Evolutionary conservation across 2,888 invertebrate species (phyloP).

Genomic region (Theodoxus fluviatilis): DNA sequence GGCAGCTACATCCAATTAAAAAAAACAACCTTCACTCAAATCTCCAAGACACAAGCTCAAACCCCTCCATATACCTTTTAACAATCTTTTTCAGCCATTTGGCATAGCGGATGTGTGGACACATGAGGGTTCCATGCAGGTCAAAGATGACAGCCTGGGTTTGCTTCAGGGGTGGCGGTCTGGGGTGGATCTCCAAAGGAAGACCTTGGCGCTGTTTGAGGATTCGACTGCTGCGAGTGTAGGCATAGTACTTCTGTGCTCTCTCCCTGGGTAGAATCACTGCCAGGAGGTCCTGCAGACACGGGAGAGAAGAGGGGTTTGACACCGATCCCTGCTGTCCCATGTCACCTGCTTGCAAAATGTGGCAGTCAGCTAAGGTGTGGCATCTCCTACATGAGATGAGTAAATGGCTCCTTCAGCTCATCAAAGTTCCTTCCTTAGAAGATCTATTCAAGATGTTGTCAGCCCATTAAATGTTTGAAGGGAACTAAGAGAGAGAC

Average conservation of each 20-base stretch:
- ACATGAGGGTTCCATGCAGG: conserved; percentile 67
- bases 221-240: conserved; percentile 44
- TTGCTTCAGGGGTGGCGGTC: conserved; percentile 32
- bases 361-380: too few species aligned
- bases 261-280: conserved; percentile 52
- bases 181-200: too few species aligned
- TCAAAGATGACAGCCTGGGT: conserved; percentile 65
- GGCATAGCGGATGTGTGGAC: conserved; percentile 65
- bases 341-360: too few species aligned
- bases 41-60: background rate
- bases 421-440: too few species aligned
- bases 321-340: too few species aligned
- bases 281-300: conserved; percentile 57
- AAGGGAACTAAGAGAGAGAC: too few species aligned
- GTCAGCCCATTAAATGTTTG: too few species aligned
- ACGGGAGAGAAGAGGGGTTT: too few species aligned
- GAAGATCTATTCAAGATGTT: too few species aligned
- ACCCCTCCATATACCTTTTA: conserved; percentile 47
- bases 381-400: too few species aligned
- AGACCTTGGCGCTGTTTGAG: conserved; percentile 39
- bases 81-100: conserved; percentile 63
- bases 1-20: too few species aligned
- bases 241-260: conserved; percentile 51
- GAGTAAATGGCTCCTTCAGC: too few species aligned
- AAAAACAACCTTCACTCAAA: background rate